These are phyloP conservation scores for Trigoniulus corallinus DNA, from an alignment of 1,140 invertebrate species.

Conservation along the genomic window DNA sequence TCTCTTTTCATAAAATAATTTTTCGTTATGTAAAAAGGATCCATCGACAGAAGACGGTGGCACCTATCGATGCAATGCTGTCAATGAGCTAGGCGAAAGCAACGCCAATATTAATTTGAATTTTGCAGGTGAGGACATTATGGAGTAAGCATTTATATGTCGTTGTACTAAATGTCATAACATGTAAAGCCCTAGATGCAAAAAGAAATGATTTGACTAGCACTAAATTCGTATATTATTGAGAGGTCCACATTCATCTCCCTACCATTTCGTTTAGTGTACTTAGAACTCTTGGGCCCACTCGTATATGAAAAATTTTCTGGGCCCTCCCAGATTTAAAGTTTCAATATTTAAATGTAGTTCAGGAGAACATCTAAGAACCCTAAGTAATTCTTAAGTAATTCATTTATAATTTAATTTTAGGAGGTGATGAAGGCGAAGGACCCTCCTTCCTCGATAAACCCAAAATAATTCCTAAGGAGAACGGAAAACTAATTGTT, in stretches of 20 bases:
- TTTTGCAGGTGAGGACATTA: conserved; percentile 72
- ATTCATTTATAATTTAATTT: conserved; percentile 16
- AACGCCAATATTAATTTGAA: conserved; percentile 99
- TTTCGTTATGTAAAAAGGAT: conserved; percentile 36
- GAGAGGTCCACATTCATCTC: no score
- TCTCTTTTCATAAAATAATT: not conserved
- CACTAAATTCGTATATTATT: no score
- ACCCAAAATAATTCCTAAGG: conserved; percentile 93
- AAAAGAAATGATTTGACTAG: no score
- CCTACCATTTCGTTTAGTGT: no score
- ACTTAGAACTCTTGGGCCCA: no score
- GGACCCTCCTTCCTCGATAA: conserved; percentile 92
- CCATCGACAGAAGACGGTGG: conserved; percentile 90
- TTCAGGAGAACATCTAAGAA: not conserved
- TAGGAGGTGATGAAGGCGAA: conserved; percentile 55
- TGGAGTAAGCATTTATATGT: conserved; percentile 7
- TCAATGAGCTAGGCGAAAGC: conserved; percentile 95
- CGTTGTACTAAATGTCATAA: conserved; percentile 1
- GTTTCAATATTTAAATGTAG: no score
- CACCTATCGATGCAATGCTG: conserved; percentile 95
- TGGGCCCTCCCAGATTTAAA: not conserved
- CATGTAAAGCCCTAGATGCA: no score
- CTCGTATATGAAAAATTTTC: not conserved
- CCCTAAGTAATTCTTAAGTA: not conserved
- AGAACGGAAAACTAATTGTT: conserved; percentile 81